Conservation (phyloP, 2,888 invertebrate genomes). For the Perizoma flavofasciatum region DNA sequence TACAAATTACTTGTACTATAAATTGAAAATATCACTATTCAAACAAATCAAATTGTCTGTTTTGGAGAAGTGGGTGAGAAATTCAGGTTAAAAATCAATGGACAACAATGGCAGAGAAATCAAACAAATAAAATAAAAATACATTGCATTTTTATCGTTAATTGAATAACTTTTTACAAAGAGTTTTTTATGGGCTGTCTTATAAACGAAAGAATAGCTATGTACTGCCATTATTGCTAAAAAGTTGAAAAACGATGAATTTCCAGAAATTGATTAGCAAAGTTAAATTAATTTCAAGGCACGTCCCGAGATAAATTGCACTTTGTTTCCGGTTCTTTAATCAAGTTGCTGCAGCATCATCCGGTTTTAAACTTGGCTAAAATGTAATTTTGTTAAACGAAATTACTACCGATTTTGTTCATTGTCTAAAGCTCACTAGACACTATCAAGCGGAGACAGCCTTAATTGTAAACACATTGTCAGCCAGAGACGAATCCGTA, state of each 20-base stretch:
- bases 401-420: conserved; percentile 24
- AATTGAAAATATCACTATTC: too few species aligned
- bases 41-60: too few species aligned
- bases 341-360: conserved; percentile 41
- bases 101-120: too few species aligned
- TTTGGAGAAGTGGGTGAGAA: too few species aligned
- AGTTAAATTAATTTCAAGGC: conserved; percentile 35
- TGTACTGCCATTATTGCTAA: neutral
- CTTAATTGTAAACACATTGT: neutral
- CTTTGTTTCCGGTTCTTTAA: conserved; percentile 43
- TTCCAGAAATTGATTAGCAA: conserved; percentile 21
- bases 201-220: neutral
- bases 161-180: too few species aligned
- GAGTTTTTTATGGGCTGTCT: too few species aligned
- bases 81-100: too few species aligned
- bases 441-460: neutral
- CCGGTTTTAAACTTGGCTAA: conserved; percentile 19
- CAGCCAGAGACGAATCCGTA: too few species aligned
- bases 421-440: conserved; percentile 26
- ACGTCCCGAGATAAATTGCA: conserved; percentile 37
- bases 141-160: too few species aligned
- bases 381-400: conserved; percentile 35
- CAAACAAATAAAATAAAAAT: too few species aligned
- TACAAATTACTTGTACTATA: too few species aligned
- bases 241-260: conserved; percentile 4